Base-by-base conservation (phyloP, 2,113 vertebrate genomes). In the Odocoileus virginianus region DNA sequence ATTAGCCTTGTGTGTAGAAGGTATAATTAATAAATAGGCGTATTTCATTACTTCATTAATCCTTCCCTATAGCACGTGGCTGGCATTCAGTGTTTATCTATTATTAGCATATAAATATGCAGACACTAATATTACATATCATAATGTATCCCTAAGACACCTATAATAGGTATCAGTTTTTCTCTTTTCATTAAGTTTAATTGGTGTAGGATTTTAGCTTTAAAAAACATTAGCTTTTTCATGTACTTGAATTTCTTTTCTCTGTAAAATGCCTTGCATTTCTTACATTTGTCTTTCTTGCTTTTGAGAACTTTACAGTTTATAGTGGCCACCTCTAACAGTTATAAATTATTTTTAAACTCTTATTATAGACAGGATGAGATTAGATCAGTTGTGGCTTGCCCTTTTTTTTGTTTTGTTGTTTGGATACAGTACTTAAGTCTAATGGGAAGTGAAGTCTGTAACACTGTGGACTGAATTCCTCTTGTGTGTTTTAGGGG, bases 171-270 rank as follows among this genome's bases (percentile, higher is more conserved):
- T 88, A 33, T 84, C 10, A 52, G 78, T 67, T 82, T 30, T 93
- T 33, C 40, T 94, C n/a, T 89, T 81, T 89, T 55, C 67, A 30
- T 91, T 78, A 54, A 17, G 4, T 74, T 87, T 94, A 58, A 83
- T 94, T 96, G 84, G 27, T 84, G 11, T 96, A 87, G 83, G 33
- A 57, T 50, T 93, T 54, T 94, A n/a, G n/a, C 30, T 74, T 58
- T 55, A 58, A 36, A 47, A 74, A 28, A 40, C 30, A n/a, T 74
- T 58, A 93, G n/a, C n/a, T 52, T 28, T 87, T 79, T 83, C 54
- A 47, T 83, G 36, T 87, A 50, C 30, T 61, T 92, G 64, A 61
- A 76, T 97, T 95, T 95, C 60, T 93, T 83, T 87, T 85, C 47
- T 96, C 33, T 86, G 9, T 86, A 84, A 92, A 82, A 93, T 92